phyloP scores from a whole-genome alignment of 2,797 vertebrate genomes.

The Tarsius wallacei region DNA sequence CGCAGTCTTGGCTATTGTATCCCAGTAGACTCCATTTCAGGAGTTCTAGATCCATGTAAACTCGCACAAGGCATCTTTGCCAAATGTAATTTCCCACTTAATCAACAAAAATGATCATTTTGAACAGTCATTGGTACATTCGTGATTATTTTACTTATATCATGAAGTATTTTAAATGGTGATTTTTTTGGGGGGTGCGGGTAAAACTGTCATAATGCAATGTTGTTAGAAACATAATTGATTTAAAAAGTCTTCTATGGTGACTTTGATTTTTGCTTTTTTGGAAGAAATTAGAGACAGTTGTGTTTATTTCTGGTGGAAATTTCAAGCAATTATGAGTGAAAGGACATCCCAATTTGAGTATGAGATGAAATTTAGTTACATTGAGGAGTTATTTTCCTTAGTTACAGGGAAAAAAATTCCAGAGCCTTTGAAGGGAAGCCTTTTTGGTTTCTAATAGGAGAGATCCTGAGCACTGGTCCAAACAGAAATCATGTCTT shows the following conservation, averaged over 20 bases:
- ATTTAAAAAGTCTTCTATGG: not conserved
- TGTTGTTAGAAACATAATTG: not conserved
- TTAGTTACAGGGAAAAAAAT: not conserved
- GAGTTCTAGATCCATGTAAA: not conserved
- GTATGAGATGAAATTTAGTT: not conserved
- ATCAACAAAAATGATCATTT: not conserved
- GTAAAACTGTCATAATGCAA: not conserved
- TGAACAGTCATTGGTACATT: not conserved
- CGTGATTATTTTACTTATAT: not conserved
- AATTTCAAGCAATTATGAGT: constrained; percentile 24
- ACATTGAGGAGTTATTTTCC: not conserved
- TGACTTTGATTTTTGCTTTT: constrained; percentile 7
- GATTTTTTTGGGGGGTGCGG: not conserved
- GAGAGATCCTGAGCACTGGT: not conserved
- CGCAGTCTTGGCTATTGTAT: not conserved
- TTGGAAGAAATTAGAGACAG: not conserved
- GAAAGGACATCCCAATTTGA: not conserved
- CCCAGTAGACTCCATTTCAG: not conserved
- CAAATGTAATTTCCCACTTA: not conserved
- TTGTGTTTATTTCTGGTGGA: not conserved
- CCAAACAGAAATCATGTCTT: rapidly evolving
- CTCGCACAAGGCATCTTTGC: not conserved
- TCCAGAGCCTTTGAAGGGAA: not conserved
- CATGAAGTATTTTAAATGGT: not conserved
- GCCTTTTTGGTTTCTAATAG: not conserved